A percentile compares a stretch with the other conserved stretches of the same genome.
These are phyloP conservation scores for Panulirus ornatus DNA, from an alignment of 1,140 invertebrate genomes.

Conservation along the genomic window DNA sequence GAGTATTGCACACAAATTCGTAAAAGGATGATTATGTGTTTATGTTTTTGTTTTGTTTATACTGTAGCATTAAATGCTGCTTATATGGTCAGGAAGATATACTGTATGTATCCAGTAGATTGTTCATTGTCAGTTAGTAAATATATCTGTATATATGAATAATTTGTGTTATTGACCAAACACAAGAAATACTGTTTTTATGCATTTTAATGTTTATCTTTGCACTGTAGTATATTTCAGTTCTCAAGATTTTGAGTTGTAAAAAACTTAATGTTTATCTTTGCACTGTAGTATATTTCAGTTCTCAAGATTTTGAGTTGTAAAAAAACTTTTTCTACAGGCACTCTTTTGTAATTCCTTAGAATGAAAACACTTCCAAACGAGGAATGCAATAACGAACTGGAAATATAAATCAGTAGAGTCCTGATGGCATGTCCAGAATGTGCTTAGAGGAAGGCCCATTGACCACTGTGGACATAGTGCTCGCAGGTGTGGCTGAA, in stretches of 20 bases:
- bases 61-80: not conserved
- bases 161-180: not conserved
- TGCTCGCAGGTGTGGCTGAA: conserved; percentile 66
- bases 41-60: too few relatives aligned
- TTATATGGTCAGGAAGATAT: not conserved
- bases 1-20: conserved; percentile 3
- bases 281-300: too few relatives aligned
- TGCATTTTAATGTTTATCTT: not conserved
- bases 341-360: too few relatives aligned
- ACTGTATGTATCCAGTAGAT: not conserved
- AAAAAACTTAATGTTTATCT: not conserved
- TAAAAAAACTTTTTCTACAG: too few relatives aligned
- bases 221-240: too few relatives aligned
- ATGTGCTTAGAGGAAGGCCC: conserved; percentile 68
- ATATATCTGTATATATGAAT: not conserved
- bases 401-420: conserved; percentile 60
- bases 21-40: too few relatives aligned
- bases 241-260: too few relatives aligned
- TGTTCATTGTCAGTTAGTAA: not conserved
- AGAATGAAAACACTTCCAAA: too few relatives aligned
- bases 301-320: too few relatives aligned
- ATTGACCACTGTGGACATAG: conserved; percentile 44
- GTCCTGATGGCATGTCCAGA: conserved; percentile 75
- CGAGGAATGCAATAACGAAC: too few relatives aligned
- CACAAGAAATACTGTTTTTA: too few relatives aligned